Base-by-base conservation (phyloP, 1,140 invertebrate species). In the Heliconius nattereri region DNA sequence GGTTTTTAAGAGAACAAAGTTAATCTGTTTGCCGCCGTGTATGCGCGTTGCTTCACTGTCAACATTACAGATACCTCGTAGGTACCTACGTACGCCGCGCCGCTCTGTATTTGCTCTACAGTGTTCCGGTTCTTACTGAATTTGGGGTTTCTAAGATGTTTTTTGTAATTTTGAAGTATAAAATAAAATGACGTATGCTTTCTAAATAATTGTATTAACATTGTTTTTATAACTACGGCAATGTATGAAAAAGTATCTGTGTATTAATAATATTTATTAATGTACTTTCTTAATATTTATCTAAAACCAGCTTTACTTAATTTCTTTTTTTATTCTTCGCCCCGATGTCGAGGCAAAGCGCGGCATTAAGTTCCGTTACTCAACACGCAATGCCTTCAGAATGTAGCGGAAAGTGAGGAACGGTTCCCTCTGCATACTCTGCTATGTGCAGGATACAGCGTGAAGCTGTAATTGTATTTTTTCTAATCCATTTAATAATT, bases 1-100 rank as follows among this genome's bases (percentile, higher is more conserved):
- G n/a, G 7, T 57, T n/a, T 57, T 57, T 57, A 20, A 26, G 52
- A 57, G 29, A 75, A 72, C 49, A 52, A 52, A 52, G 49, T 52
- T 90, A 91, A 91, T 91, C 86, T 91, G 90, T 90, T 91, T 91
- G 89, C 83, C 66, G 75, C 77, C 74, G 77, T 85, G 83, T 85
- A 83, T 84, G 81, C 79, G 79, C 82, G 81, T 84, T 76, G 82
- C 80, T 84, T 86, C 83, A 85, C 79, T 71, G 88, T 90, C 84
- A 91, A 90, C 85, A 91, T 87, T 66, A 66, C 60, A 66, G 60
- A 66, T 66, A 13, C 87, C 7, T 35, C 32, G 7, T 35, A 35
- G 32, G 32, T 35, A 35, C 32, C 7, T 35, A 35, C 32, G 32
- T 35, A 79, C 49, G 81, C 86, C 86, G 80, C 75, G 78, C 73